Evolutionary conservation across 2,113 vertebrate species (phyloP).

Genomic region (Urocolius indicus): DNA sequence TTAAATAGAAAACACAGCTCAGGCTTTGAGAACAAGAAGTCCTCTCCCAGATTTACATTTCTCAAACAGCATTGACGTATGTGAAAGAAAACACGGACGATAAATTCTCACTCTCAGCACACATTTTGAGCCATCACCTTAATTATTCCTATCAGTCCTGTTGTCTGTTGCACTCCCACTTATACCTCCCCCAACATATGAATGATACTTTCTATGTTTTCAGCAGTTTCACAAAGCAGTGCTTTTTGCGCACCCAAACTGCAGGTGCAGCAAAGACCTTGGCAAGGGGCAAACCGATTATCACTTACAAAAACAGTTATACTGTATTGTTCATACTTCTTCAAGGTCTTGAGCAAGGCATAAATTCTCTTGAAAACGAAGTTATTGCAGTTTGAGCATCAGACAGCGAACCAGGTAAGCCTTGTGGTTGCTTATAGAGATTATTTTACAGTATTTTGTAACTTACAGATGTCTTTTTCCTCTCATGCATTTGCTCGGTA

Average conservation of each 20-base stretch:
- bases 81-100: conserved; percentile 58
- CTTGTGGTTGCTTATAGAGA: background rate
- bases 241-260: conserved; percentile 46
- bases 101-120: conserved; percentile 34
- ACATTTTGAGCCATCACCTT: conserved; percentile 38
- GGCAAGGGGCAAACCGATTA: conserved; percentile 76
- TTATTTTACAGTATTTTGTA: background rate
- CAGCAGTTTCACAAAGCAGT: conserved; percentile 13
- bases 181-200: conserved; percentile 11
- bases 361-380: conserved; percentile 82
- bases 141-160: conserved; percentile 51
- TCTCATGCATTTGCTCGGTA: background rate
- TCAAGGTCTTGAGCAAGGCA: conserved; percentile 88
- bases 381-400: conserved; percentile 45
- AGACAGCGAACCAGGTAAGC: conserved; percentile 77
- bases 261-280: conserved; percentile 84
- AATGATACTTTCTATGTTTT: conserved; percentile 42
- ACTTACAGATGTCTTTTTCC: background rate
- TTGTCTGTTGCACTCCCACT: background rate
- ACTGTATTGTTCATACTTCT: conserved; percentile 83
- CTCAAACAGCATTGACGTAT: conserved; percentile 72
- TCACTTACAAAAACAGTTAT: conserved; percentile 81
- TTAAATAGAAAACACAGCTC: conserved; percentile 55
- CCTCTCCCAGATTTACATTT: conserved; percentile 68
- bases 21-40: conserved; percentile 79